Evolutionary conservation across 2,113 vertebrate species (phyloP).

Genomic region (Varanus salvator): DNA sequence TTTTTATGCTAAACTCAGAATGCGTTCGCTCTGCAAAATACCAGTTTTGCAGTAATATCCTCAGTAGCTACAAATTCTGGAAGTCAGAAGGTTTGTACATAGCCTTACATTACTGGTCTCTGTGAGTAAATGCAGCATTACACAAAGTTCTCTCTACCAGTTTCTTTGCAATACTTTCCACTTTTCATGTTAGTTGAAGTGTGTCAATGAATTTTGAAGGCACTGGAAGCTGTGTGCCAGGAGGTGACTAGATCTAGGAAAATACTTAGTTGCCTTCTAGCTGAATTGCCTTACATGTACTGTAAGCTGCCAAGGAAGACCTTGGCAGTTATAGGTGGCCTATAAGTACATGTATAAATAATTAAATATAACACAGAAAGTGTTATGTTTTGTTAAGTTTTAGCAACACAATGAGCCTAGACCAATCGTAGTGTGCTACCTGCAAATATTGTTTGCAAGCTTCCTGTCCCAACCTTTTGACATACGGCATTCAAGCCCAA

Average conservation of each 20-base stretch:
- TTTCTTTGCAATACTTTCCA: background rate
- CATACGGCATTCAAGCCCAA: background rate
- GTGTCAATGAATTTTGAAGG: background rate
- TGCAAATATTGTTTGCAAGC: background rate
- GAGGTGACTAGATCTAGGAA: background rate
- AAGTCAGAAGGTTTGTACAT: background rate
- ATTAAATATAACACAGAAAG: background rate
- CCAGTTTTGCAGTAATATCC: background rate
- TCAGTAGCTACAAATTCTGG: too few relatives aligned
- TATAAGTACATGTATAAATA: too few relatives aligned
- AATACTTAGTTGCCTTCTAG: background rate
- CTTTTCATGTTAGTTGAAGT: too few relatives aligned
- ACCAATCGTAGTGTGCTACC: background rate
- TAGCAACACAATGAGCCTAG: background rate
- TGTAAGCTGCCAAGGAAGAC: too few relatives aligned
- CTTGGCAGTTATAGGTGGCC: too few relatives aligned
- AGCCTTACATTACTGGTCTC: background rate
- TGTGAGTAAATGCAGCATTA: background rate
- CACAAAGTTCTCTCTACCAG: background rate
- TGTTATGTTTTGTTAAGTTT: background rate
- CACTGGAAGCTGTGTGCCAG: background rate
- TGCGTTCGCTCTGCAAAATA: background rate
- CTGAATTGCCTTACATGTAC: background rate
- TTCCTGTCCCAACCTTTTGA: background rate
- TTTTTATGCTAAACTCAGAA: background rate